Evolutionary conservation across 2,797 vertebrate species (phyloP), one percentile per base, ranked within the genome.

Genomic region (Takifugu rubripes): DNA sequence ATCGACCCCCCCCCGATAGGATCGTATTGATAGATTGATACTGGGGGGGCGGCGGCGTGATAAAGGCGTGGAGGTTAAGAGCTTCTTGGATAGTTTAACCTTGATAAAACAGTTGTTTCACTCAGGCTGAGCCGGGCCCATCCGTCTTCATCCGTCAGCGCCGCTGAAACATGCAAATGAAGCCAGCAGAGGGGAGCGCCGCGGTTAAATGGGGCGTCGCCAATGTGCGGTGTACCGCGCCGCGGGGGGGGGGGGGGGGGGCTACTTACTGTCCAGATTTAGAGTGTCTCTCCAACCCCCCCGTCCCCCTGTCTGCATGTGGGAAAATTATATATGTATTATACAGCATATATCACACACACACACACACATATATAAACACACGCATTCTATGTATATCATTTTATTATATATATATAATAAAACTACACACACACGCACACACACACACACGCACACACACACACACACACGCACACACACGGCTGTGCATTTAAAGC

Each of bases 41-140:
- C 91, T 87, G 85, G 86, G 69, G 77, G 84, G 88, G 84, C 83
- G 80, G 70, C 78, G 71, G 83, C 65, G 81, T 89, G 89, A 90
- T 91, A 89, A 93, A 93, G 86, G 88, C 71, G 5, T 29, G 47
- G 77, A 89, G 91, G 90, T 93, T 91, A 92, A 90, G 90, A 91
- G 89, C 87, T 68, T 89, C 66, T 88, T 89, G 94, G 92, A 89
- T 94, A 91, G 92, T 95, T 95, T 96, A 94, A 95, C 94, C 94
- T 96, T 94, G 94, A 96, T 96, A 93, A 95, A 95, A 93, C 93
- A 94, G 94, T 93, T 94, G 94, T 95, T 94, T 95, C 93, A 93
- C 90, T 87, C 88, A 93, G 92, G 92, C 89, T 93, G 94, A 95
- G 93, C 92, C 92, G 84, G 87, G 78, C 85, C 88, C 93, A 96